Conservation (phyloP, 64 coral and sea anemone species). For the Trachythela sp. region DNA sequence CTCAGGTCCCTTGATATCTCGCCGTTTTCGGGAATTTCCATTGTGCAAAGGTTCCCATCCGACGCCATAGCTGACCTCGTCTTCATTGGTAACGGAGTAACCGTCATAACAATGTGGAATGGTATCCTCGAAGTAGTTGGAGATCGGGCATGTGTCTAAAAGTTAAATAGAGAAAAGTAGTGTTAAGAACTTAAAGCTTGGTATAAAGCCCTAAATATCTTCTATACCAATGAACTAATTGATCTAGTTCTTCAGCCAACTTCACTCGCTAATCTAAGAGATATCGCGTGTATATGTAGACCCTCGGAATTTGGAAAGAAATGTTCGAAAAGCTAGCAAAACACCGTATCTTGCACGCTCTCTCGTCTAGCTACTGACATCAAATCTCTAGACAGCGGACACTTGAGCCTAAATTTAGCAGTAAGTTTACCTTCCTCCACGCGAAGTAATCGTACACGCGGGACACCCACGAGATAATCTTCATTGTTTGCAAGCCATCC, state of each 20-base stretch:
- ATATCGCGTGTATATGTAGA: no score
- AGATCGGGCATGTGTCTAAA: slow-evolving; percentile 31
- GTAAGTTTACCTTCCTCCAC: slow-evolving; percentile 46
- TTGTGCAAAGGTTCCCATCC: slow-evolving; percentile 66
- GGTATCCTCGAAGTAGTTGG: background rate
- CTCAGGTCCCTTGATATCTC: background rate
- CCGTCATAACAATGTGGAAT: slow-evolving; percentile 42
- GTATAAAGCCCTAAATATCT: no score
- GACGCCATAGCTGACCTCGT: slow-evolving; percentile 47
- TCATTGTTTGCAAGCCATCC: slow-evolving; percentile 60
- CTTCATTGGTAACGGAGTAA: slow-evolving; percentile 46
- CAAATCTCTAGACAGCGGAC: no score
- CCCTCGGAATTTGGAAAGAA: no score
- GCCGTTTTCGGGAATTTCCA: background rate
- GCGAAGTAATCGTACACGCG: slow-evolving; percentile 67
- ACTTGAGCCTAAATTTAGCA: background rate
- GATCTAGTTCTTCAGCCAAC: no score
- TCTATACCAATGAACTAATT: background rate
- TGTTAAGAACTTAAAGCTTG: no score
- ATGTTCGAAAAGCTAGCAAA: no score
- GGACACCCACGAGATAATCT: slow-evolving; percentile 83
- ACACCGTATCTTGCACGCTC: no score
- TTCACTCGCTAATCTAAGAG: no score
- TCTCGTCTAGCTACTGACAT: no score
- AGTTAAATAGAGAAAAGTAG: background rate